Evolutionary conservation across 2,797 vertebrate genomes (phyloP).

Genomic region (Dallia pectoralis): DNA sequence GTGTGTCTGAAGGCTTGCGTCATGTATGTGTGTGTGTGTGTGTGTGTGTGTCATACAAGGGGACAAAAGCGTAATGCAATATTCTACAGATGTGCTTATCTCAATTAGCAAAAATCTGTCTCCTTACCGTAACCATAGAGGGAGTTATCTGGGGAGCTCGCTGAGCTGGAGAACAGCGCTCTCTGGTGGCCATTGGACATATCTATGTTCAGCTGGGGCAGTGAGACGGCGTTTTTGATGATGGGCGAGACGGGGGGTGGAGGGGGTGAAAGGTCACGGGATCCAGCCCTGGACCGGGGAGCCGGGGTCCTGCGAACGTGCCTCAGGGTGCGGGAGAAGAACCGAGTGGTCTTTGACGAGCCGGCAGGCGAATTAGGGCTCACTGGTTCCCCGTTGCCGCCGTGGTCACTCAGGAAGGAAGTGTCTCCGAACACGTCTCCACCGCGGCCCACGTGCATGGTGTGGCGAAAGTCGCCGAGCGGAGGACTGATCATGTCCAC

Average conservation of each 20-base stretch:
- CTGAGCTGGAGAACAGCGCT: constrained; percentile 75
- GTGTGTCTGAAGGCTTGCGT: constrained; percentile 6
- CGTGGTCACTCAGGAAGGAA: constrained; percentile 91
- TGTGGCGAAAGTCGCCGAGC: constrained; percentile 92
- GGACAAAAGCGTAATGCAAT: no score
- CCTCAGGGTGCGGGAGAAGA: constrained; percentile 83
- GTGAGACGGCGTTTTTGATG: constrained; percentile 92
- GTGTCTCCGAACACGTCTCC: constrained; percentile 96
- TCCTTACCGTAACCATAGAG: constrained; percentile 83
- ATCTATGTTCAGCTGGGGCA: constrained; percentile 87
- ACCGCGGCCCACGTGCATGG: constrained; percentile 94
- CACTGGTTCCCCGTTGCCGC: constrained; percentile 63
- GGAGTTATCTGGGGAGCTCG: constrained; percentile 72
- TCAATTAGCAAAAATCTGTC: not conserved
- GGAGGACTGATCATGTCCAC: constrained; percentile 95
- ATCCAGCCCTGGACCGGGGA: constrained; percentile 44
- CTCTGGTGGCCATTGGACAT: constrained; percentile 68
- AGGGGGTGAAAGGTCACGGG: constrained; percentile 72
- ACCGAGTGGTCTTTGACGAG: constrained; percentile 69
- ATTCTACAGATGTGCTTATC: not conserved
- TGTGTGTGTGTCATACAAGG: not conserved
- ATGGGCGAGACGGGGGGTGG: constrained; percentile 89
- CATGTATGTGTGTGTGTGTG: constrained; percentile 3
- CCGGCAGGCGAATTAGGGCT: constrained; percentile 58
- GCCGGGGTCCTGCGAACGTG: constrained; percentile 75